phyloP scores from a whole-genome alignment of 2,888 invertebrate species.

The Pterostichus madidus region DNA sequence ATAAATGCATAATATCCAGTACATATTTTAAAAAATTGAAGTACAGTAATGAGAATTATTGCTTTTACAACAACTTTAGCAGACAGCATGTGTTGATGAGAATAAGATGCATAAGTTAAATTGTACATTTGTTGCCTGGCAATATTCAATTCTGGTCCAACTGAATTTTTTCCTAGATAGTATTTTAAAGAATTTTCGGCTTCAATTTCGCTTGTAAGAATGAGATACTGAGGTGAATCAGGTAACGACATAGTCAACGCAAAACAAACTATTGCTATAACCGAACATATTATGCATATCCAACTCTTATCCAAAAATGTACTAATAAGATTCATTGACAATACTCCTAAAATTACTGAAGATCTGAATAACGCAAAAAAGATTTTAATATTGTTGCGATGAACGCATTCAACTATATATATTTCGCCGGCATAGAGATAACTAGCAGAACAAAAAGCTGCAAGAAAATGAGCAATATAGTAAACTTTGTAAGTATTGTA shows the following conservation, averaged over 20 bases:
- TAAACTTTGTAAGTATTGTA: slow-evolving; percentile 44
- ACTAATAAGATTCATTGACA: slow-evolving; percentile 68
- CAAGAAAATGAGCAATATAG: slow-evolving; percentile 69
- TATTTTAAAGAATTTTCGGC: slow-evolving; percentile 70
- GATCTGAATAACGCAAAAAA: slow-evolving; percentile 57
- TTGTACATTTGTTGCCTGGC: slow-evolving; percentile 71
- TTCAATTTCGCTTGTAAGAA: slow-evolving; percentile 68
- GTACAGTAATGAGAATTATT: slow-evolving; percentile 70
- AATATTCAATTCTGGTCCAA: slow-evolving; percentile 70
- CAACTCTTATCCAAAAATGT: slow-evolving; percentile 59
- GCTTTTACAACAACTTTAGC: slow-evolving; percentile 71
- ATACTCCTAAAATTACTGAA: slow-evolving; percentile 67
- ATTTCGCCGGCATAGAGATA: slow-evolving; percentile 70
- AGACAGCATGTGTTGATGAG: slow-evolving; percentile 71
- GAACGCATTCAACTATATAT: slow-evolving; percentile 70
- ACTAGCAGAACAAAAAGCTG: slow-evolving; percentile 70
- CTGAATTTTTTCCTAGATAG: slow-evolving; percentile 71
- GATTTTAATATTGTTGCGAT: slow-evolving; percentile 63
- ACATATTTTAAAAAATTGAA: slow-evolving; percentile 69
- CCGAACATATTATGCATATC: slow-evolving; percentile 65
- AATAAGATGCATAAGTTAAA: slow-evolving; percentile 68
- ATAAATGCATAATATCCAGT: slow-evolving; percentile 72
- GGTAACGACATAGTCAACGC: slow-evolving; percentile 69
- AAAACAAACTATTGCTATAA: slow-evolving; percentile 67
- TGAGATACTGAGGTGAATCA: slow-evolving; percentile 72